Conservation (phyloP, 2,797 vertebrate species). For the Alauda arvensis region DNA sequence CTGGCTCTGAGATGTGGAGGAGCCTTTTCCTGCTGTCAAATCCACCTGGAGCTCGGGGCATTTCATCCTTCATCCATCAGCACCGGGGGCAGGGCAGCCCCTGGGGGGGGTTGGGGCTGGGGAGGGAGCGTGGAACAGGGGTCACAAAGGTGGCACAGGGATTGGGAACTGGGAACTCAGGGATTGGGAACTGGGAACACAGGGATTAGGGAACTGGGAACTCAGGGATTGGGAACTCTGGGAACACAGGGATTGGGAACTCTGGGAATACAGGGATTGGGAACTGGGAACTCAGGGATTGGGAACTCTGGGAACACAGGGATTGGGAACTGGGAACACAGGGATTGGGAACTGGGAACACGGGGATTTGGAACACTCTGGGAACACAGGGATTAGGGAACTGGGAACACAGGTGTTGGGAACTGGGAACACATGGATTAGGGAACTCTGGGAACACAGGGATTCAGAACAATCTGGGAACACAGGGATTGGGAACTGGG, state of each 20-base stretch:
- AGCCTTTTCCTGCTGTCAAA: background rate
- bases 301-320: background rate
- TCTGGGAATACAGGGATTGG: background rate
- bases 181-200: background rate
- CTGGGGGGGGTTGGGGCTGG: fast-evolving
- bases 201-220: background rate
- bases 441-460: background rate
- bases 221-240: background rate
- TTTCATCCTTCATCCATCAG: background rate
- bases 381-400: background rate
- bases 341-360: background rate
- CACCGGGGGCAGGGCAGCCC: fast-evolving
- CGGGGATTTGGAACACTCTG: background rate
- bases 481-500: background rate
- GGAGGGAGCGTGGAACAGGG: background rate
- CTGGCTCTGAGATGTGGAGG: background rate
- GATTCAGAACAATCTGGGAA: background rate
- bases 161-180: background rate
- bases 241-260: background rate
- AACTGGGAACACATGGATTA: background rate
- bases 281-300: background rate
- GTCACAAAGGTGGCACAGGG: background rate
- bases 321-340: background rate
- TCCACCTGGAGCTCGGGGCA: background rate
- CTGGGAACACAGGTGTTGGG: background rate